Evolutionary conservation across 2,113 vertebrate species (phyloP).

Genomic region (Peucedramus taeniatus): DNA sequence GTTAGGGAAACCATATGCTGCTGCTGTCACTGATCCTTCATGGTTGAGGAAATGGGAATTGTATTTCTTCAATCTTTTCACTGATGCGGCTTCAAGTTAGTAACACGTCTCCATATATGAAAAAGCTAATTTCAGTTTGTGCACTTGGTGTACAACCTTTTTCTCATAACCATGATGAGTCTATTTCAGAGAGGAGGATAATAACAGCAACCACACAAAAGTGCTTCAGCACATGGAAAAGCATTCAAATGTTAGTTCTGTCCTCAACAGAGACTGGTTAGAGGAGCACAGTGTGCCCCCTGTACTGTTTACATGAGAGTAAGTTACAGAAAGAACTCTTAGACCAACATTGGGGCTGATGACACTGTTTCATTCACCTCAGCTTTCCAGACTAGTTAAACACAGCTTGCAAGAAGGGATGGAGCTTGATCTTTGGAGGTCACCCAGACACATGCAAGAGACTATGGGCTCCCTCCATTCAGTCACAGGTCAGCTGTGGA

Average conservation of each 20-base stretch:
- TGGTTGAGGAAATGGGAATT: background rate
- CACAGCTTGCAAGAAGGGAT: background rate
- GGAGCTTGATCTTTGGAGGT: background rate
- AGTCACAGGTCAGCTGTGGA: background rate
- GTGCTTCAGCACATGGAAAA: background rate
- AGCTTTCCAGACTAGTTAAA: background rate
- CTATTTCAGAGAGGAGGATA: background rate
- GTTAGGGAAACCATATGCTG: background rate
- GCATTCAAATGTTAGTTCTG: background rate
- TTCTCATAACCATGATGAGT: background rate
- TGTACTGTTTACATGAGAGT: background rate
- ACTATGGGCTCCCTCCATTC: background rate
- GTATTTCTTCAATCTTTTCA: background rate
- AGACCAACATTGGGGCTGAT: background rate
- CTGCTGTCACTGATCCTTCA: background rate
- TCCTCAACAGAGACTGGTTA: background rate
- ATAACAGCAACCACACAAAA: background rate
- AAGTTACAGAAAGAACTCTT: background rate
- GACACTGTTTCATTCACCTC: background rate
- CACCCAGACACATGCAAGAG: rapidly evolving
- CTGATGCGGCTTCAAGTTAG: background rate
- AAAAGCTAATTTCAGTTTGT: background rate
- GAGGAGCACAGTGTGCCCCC: background rate
- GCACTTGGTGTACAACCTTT: background rate
- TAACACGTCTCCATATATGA: background rate